phyloP scores from a whole-genome alignment of 2,113 vertebrate species.

The Potamarius usumacintae region DNA sequence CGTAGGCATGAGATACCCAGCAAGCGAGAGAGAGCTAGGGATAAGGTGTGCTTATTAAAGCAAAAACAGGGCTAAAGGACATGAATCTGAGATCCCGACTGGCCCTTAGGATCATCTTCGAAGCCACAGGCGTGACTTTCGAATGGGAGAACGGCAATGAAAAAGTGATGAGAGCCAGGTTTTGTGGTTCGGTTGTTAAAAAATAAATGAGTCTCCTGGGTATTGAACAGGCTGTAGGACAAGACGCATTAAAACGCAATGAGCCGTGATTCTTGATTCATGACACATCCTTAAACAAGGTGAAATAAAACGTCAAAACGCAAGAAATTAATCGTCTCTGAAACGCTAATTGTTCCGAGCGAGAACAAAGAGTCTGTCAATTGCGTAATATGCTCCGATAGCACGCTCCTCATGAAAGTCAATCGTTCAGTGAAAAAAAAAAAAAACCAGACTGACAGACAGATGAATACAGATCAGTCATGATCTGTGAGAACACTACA shows the following conservation, averaged over 20 bases:
- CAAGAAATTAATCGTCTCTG: not conserved
- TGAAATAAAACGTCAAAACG: not conserved
- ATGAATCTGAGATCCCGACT: constrained; percentile 13
- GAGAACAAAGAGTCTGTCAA: not conserved
- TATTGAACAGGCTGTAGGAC: constrained; percentile 24
- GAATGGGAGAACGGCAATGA: constrained; percentile 5
- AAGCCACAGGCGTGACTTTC: constrained; percentile 16
- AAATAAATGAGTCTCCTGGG: constrained; percentile 25
- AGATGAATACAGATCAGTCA: constrained; percentile 11
- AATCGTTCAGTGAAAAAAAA: not conserved
- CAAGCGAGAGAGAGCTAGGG: not conserved
- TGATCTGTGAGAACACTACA: not conserved
- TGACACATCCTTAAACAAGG: constrained; percentile 7
- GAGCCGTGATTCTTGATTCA: constrained; percentile 15
- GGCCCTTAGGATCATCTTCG: not conserved
- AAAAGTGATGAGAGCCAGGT: constrained; percentile 29
- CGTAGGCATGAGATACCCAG: constrained; percentile 2
- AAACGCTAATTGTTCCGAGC: not conserved
- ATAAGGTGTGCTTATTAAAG: constrained; percentile 34
- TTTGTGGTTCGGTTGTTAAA: constrained; percentile 9
- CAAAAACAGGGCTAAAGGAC: constrained; percentile 35
- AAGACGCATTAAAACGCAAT: constrained; percentile 26
- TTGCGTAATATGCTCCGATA: not conserved
- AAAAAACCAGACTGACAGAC: not conserved
- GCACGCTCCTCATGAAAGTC: not conserved